Evolutionary conservation across 2,113 vertebrate species (phyloP), one percentile per base, ranked within the genome.

Genomic region (Leptobrachium ailaonicum): DNA sequence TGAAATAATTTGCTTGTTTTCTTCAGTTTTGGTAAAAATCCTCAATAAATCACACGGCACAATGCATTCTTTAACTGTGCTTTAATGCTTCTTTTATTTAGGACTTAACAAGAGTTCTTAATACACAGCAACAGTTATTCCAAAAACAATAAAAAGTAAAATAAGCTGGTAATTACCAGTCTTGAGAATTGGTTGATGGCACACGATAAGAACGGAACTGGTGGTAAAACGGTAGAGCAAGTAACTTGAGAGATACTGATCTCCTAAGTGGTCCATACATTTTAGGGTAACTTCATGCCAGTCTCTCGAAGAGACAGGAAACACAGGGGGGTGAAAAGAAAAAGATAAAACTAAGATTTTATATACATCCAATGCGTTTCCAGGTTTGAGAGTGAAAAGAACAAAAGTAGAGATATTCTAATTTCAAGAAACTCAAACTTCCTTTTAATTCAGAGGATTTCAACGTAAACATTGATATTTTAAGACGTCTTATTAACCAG

Each of bases 101-200:
- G 89, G 88, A 89, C 84, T 89, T 89, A 88, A 90, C 90, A 92
- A 88, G 89, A 90, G 86, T 89, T 88, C 88, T 91, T 92, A 93
- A 88, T 92, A 93, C 92, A 93, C 89, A 90, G 91, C 91, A 93
- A 89, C 91, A 92, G 84, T 90, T 90, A 92, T 90, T 90, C 84
- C 89, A 92, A 93, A 85, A 91, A 94, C 90, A 91, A 76, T 89
- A 91, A 86, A 89, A 91, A 89, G 91, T 86, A 90, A 81, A 90
- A 88, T 90, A 90, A 92, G 86, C 86, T 86, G 63, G 82, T 86
- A 83, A 87, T 85, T 88, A 83, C 82, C 88, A 83, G n/a, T 84
- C 77, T 87, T 87, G 86, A 87, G 90, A 88, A 87, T 87, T 87
- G 83, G 84, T 90, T 83, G 85, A 90, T 90, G 89, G 90, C 88